Evolutionary conservation across 2,113 vertebrate species (phyloP).

Genomic region (Geococcyx californianus): DNA sequence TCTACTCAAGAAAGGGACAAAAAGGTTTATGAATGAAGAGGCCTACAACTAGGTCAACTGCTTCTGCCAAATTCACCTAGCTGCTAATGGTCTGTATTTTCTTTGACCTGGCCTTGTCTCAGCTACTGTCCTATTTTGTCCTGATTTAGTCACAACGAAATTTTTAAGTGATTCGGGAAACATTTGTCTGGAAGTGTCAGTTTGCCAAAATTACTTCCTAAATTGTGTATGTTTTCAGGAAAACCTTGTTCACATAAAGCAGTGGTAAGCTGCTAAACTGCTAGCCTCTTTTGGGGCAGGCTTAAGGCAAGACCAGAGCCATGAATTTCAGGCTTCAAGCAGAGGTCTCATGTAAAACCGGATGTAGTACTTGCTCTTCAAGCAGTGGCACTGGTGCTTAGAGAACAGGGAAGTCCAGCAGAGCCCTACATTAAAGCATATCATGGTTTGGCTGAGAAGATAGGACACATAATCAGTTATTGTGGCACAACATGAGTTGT

Average conservation of each 20-base stretch:
- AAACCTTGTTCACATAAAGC: neutral
- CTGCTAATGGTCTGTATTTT: neutral
- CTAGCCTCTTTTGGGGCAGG: neutral
- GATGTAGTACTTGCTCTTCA: neutral
- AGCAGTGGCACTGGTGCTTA: neutral
- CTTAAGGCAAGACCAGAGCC: neutral
- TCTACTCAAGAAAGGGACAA: neutral
- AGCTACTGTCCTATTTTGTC: neutral
- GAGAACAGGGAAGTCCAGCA: neutral
- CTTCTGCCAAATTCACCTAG: neutral
- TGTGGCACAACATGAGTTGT: neutral
- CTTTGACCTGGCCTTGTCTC: neutral
- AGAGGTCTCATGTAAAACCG: neutral
- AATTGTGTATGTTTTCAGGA: neutral
- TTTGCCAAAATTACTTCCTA: neutral
- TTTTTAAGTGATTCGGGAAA: neutral
- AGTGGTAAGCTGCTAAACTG: neutral
- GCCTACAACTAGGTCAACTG: accelerated
- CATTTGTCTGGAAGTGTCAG: neutral
- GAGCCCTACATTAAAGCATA: neutral
- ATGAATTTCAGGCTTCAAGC: neutral
- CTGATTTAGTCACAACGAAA: neutral
- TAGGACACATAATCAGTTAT: neutral
- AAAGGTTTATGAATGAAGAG: neutral
- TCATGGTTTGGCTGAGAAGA: neutral